Conservation (phyloP, 2,888 invertebrate species). For the Eurytoma adleriae region DNA sequence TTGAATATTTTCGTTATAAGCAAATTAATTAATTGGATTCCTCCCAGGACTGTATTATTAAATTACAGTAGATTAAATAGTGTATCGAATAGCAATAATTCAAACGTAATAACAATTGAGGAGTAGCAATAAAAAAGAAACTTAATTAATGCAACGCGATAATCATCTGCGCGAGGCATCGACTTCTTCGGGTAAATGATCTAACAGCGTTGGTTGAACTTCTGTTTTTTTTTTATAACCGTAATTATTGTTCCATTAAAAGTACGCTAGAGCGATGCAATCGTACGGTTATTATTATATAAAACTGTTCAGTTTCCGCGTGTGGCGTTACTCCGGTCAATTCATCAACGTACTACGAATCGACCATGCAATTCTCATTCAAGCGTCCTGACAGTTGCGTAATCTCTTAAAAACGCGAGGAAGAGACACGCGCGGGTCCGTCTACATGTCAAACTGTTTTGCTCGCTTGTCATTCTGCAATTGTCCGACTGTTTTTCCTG, state of each 20-base stretch:
- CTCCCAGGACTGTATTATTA: too few relatives aligned
- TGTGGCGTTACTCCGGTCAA: conserved; percentile 13
- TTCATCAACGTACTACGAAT: conserved; percentile 49
- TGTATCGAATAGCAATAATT: too few relatives aligned
- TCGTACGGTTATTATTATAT: conserved; percentile 27
- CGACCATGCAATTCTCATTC: conserved; percentile 39
- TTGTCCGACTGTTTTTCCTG: too few relatives aligned
- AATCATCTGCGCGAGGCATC: neutral
- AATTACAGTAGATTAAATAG: too few relatives aligned
- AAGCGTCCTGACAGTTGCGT: conserved; percentile 31
- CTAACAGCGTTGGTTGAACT: conserved; percentile 22
- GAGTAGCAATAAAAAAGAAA: too few relatives aligned
- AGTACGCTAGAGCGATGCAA: neutral
- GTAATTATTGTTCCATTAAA: neutral
- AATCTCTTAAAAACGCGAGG: conserved; percentile 31
- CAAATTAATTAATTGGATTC: too few relatives aligned
- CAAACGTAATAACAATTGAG: too few relatives aligned
- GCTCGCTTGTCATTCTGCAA: too few relatives aligned
- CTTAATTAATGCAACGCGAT: neutral
- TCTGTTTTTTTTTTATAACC: conserved; percentile 4
- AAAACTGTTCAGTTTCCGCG: conserved; percentile 43
- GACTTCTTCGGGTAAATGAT: neutral
- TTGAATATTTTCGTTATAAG: too few relatives aligned
- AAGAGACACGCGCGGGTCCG: neutral
- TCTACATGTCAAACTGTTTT: too few relatives aligned